Base-by-base conservation (phyloP, 2,888 invertebrate species). In the Agriotes lineatus region DNA sequence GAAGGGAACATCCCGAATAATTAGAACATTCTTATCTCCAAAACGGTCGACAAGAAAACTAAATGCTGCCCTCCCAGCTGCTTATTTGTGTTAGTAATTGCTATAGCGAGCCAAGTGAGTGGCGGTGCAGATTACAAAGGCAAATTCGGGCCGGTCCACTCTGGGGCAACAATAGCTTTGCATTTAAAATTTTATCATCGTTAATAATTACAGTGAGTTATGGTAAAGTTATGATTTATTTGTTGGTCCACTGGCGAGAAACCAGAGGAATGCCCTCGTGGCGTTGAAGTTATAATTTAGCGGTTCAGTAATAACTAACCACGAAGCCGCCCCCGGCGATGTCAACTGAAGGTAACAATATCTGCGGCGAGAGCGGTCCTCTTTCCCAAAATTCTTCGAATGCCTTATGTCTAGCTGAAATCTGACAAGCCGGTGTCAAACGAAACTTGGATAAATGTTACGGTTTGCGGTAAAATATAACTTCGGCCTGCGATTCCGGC, bases 181-280 rank as follows among this genome's bases (percentile, higher is more conserved):
- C 48, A 52, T 50, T 68, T 63, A 59, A 64, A 69, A 64, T 64
- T 64, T 63, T 69, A 69, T 69, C 68, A 64, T 68, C 62, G 48
- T 69, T 69, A 64, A 63, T 69, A 69, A 69, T 64, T 64, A 64
- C 60, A 69, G 60, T 60, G 69, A 69, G 69, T 68, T 68, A 68
- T 68, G 68, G 63, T 60, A 64, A 69, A 59, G 60, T 69, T 64
- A 64, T 69, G 64, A 69, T 69, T 69, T 69, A 69, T 69, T 69
- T 59, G 63, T 69, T 69, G 64, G 64, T 69, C 63, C 69, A 69
- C 64, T 69, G 52, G 58, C 68, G 50, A 59, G 66, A 66, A 68
- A 63, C 67, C 68, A 72, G 52, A 62, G 75, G 75, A 75, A 75
- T 75, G 74, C 72, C 75, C 74, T 74, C 65, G 69, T 74, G 74